These are phyloP conservation scores for Clavelina lepadiformis DNA, from an alignment of 23 tunicate species.

Conservation along the genomic window DNA sequence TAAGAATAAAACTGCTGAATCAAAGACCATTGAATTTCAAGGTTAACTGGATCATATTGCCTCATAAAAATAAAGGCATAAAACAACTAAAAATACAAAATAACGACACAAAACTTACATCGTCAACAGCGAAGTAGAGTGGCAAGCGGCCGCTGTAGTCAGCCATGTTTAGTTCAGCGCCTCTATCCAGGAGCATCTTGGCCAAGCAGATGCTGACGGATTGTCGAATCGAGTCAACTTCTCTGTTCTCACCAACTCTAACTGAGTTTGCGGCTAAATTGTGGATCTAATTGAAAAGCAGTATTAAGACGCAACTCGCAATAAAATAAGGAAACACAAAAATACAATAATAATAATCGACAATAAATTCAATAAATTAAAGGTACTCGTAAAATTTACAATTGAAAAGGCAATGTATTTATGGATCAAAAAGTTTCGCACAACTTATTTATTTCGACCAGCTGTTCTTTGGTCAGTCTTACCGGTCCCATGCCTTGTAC, in stretches of 20 bases:
- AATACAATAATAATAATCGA: no score
- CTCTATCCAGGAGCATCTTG: conserved; percentile 71
- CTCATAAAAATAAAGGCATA: not conserved
- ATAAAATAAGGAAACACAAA: no score
- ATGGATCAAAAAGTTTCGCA: no score
- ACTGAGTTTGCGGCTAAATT: conserved; percentile 68
- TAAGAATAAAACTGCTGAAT: conserved; percentile 10
- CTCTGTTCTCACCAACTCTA: conserved; percentile 24
- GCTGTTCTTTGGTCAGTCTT: no score
- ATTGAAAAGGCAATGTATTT: not conserved
- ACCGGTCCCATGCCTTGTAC: conserved; percentile 92
- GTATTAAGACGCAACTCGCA: not conserved
- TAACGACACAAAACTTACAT: conserved; percentile 41
- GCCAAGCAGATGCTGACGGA: conserved; percentile 65
- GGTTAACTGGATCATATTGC: no score
- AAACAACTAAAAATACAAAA: not conserved
- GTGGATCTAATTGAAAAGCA: conserved; percentile 53
- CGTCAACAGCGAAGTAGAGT: conserved; percentile 86
- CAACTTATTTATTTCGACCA: no score
- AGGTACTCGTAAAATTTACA: no score
- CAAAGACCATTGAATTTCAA: not conserved
- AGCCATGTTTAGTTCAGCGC: conserved; percentile 81
- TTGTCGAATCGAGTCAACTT: conserved; percentile 42
- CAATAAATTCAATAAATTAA: no score
- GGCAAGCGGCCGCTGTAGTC: conserved; percentile 89